Base-by-base conservation (phyloP, 2,797 vertebrate genomes). In the Tadarida brasiliensis region DNA sequence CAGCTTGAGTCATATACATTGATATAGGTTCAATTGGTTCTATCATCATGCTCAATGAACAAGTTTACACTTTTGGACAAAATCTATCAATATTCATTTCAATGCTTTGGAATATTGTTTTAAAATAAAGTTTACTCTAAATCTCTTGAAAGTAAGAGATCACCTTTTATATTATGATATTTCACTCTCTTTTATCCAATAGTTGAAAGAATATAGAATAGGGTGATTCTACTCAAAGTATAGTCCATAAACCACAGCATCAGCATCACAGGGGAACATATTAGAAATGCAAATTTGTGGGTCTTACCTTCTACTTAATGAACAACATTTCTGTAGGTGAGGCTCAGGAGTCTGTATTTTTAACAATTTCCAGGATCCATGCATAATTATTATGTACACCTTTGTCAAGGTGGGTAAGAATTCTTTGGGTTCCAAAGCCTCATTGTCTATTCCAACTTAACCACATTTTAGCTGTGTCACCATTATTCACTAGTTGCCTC, bases 41-140 rank as follows among this genome's bases (percentile, higher is more conserved):
- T 59, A 19, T 83, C 11, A 71, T 80, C 61, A 83, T 78, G 28
- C 39, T 93, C 61, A 91, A 63, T 93, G 74, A 94, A 83, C 30
- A 97, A 94, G 61, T 19, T 84, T 84, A 77, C 68, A 84, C 49
- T 77, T 95, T 94, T 59, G 19, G 63, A 80, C 22, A 44, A 44
- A 96, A 65, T 82, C 47, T 90, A 28, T 94, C 39, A 89, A 95
- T 96, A 94, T 93, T 88, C 49, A 39, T 84, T 70, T 81, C 51
- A 73, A 1, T 90, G 11, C 61, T 91, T 70, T 74, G 30, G 16
- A 61, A 54, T 85, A 71, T 74, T 87, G 15, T 30, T 56, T 70
- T 81, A 7, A 93, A 65, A 71, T 87, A 28, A 78, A 80, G 12
- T 88, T 92, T 49, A n/a, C 16, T 76, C 81, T 90, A 84, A 94